Percentiles rank a stretch among this genome's conserved stretches.
These are phyloP conservation scores for Papilio demoleus DNA, from an alignment of 2,888 invertebrate species.

Conservation along the genomic window DNA sequence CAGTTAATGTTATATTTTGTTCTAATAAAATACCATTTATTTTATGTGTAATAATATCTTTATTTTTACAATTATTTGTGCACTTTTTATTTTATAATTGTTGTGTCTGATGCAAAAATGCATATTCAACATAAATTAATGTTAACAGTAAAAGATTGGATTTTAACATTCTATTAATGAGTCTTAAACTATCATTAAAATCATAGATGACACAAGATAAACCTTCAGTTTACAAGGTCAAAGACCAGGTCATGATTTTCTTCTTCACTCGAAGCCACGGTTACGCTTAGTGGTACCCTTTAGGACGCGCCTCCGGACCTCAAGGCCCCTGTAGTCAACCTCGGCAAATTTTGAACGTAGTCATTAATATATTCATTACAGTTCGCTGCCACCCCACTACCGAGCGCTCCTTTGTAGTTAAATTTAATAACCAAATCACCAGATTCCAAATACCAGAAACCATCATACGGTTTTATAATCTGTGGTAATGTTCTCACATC, in stretches of 20 bases:
- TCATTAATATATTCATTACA: constrained; percentile 16
- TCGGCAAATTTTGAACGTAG: constrained; percentile 1
- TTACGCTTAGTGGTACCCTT: not conserved
- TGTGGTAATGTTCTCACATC: constrained; percentile 1
- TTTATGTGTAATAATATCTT: too few species aligned
- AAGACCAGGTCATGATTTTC: too few species aligned
- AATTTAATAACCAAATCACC: constrained; percentile 15
- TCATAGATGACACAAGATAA: not conserved
- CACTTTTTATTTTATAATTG: too few species aligned
- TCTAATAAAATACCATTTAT: too few species aligned
- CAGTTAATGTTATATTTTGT: too few species aligned
- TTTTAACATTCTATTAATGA: too few species aligned
- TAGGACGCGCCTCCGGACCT: not conserved
- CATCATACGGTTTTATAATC: constrained; percentile 11
- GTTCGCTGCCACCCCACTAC: not conserved
- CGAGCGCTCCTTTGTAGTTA: not conserved
- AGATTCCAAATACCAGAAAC: constrained; percentile 9
- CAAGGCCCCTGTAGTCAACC: not conserved
- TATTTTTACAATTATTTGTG: too few species aligned
- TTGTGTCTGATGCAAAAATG: too few species aligned
- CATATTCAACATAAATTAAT: not conserved
- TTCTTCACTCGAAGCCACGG: not conserved
- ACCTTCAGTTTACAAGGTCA: not conserved
- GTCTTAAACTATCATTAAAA: not conserved
- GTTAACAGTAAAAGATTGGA: too few species aligned